Base-by-base conservation (phyloP, 2,113 vertebrate species). In the Gambusia holbrooki region DNA sequence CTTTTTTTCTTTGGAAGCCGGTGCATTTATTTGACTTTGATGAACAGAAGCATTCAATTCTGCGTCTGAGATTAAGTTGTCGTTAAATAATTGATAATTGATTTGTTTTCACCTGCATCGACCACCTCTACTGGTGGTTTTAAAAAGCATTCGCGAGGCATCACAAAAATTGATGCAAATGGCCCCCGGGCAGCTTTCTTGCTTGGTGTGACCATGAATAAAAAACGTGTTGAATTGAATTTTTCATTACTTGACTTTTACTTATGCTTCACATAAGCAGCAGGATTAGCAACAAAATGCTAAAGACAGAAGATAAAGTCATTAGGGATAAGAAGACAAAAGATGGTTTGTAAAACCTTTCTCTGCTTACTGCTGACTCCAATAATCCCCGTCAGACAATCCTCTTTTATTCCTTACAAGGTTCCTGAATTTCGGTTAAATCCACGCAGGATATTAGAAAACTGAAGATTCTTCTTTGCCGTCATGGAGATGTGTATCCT, bases 351-450 rank as follows among this genome's bases (percentile, higher is more conserved):
- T 22, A 6, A 3, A 32, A 76, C 64, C n/a, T 76, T 60, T 61
- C 33, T 37, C 69, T 40, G 40, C 45, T 25, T 63, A 1, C 30
- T 63, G 67, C 62, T 13, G 66, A 82, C 71, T 83, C 80, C 76
- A n/a, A 4, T 85, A 74, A 84, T 75, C 78, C 67, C 42, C 58
- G 40, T 12, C 32, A 54, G 64, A 73, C 80, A 82, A 82, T 71
- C 83, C 69, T 75, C 62, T 78, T 81, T 83, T 22, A 70, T 73
- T 84, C 73, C 72, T 79, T 79, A 89, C 80, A 85, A 79, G 83
- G 77, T 70, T 85, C 71, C 8, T 37, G 74, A 85, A 85, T 85
- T 83, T 73, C 33, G 3, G 29, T 62, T 82, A 77, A 85, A 85
- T 30, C 81, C 75, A 79, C 65, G 17, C 63, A 71, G 45, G 32